A percentile compares a stretch with the other conserved stretches of the same genome.
These are phyloP conservation scores for Hanleya hanleyi DNA, from an alignment of 2,888 invertebrate genomes.

Conservation along the genomic window DNA sequence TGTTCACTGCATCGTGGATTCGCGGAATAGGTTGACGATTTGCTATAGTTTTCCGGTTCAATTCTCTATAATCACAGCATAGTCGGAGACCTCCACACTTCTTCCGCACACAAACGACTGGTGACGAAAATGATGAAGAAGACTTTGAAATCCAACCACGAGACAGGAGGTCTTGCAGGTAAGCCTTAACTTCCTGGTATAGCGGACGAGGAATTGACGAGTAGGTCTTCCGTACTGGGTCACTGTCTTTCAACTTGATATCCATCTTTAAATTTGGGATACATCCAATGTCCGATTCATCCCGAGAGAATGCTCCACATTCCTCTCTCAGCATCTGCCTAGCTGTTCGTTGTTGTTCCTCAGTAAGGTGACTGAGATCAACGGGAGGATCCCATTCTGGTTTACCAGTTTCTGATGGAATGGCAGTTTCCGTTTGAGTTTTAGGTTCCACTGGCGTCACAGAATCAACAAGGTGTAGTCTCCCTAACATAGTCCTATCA, in stretches of 20 bases:
- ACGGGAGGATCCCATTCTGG: conserved; percentile 28
- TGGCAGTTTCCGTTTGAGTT: too few species aligned
- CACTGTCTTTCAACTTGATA: conserved; percentile 31
- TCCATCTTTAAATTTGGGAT: conserved; percentile 32
- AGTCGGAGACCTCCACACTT: conserved; percentile 27
- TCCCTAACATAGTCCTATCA: not conserved
- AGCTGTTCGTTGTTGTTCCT: conserved; percentile 20
- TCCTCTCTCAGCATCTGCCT: conserved; percentile 33
- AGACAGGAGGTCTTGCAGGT: conserved; percentile 28
- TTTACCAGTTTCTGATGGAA: not conserved
- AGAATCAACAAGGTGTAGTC: not conserved
- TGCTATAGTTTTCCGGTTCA: conserved; percentile 25
- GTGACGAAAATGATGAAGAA: conserved; percentile 24
- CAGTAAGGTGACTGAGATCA: conserved; percentile 14
- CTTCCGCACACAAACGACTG: conserved; percentile 28
- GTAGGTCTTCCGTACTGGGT: conserved; percentile 35
- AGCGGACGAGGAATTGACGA: conserved; percentile 34
- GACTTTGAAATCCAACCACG: conserved; percentile 34
- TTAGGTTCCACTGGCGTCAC: not conserved
- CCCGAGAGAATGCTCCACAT: conserved; percentile 29
- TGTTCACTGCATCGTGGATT: conserved; percentile 27
- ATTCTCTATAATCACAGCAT: conserved; percentile 29
- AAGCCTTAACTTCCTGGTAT: conserved; percentile 42
- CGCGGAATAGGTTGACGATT: conserved; percentile 31
- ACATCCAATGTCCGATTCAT: conserved; percentile 35